Evolutionary conservation across 2,888 invertebrate genomes (phyloP).

Genomic region (Nudaria mundana): DNA sequence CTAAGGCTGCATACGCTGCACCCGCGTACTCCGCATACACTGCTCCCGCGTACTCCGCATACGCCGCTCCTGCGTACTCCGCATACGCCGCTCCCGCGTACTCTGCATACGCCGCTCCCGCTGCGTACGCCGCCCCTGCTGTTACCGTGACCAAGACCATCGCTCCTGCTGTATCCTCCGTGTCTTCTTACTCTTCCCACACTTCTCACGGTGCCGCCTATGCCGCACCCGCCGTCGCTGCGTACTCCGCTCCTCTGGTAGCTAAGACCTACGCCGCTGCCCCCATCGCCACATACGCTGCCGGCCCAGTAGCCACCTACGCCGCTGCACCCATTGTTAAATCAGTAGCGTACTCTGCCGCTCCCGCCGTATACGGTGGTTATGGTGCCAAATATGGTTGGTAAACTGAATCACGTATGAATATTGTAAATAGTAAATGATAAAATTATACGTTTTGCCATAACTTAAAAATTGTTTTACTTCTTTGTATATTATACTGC

Average conservation of each 20-base stretch:
- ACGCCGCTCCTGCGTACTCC: slow-evolving; percentile 35
- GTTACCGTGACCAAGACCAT: slow-evolving; percentile 43
- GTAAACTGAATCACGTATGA: slow-evolving; percentile 66
- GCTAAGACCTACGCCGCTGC: slow-evolving; percentile 39
- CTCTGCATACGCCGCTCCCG: slow-evolving; percentile 45
- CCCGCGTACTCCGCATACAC: slow-evolving; percentile 53
- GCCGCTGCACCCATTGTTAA: slow-evolving; percentile 59
- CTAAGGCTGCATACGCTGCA: slow-evolving; percentile 40
- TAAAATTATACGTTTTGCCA: slow-evolving; percentile 45
- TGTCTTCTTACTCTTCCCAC: slow-evolving; percentile 50
- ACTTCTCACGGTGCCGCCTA: slow-evolving; percentile 51
- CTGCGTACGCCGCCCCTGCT: slow-evolving; percentile 41
- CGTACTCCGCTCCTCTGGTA: slow-evolving; percentile 50
- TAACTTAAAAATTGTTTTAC: slow-evolving; percentile 28
- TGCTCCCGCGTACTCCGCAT: slow-evolving; percentile 24
- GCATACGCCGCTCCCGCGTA: slow-evolving; percentile 51
- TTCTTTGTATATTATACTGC: no score
- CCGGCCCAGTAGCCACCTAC: slow-evolving; percentile 44
- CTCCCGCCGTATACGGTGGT: slow-evolving; percentile 52
- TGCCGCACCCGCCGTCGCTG: slow-evolving; percentile 43
- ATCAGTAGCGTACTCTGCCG: slow-evolving; percentile 72
- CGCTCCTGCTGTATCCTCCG: slow-evolving; percentile 47
- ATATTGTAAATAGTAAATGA: slow-evolving; percentile 52
- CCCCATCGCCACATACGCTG: slow-evolving; percentile 44
- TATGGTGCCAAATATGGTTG: slow-evolving; percentile 84